Percentiles rank a stretch among this genome's conserved stretches.
phyloP scores from a whole-genome alignment of 2,888 invertebrate genomes.

The Clivina fossor region DNA sequence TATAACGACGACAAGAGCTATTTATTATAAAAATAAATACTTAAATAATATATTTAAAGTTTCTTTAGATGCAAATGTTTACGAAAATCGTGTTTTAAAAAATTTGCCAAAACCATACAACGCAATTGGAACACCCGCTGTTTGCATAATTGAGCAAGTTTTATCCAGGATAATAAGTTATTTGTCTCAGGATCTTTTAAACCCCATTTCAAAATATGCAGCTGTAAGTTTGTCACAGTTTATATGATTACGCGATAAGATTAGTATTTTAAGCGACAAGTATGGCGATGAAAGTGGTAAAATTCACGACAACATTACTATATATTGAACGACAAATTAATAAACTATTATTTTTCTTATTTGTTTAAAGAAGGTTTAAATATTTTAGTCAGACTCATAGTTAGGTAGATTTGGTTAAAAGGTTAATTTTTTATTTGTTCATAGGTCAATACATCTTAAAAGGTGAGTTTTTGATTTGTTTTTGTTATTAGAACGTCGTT shows the following conservation, averaged over 20 bases:
- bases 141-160: conserved; percentile 53
- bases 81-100: conserved; percentile 54
- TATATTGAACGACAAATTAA: too few relatives aligned
- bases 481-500: conserved; percentile 35
- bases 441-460: too few relatives aligned
- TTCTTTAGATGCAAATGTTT: conserved; percentile 43
- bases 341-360: too few relatives aligned
- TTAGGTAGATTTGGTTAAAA: too few relatives aligned
- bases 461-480: conserved; percentile 10
- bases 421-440: too few relatives aligned
- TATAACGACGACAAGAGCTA: conserved; percentile 58
- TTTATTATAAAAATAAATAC: conserved; percentile 49
- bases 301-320: too few relatives aligned
- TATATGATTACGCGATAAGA: conserved; percentile 2
- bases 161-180: conserved; percentile 60
- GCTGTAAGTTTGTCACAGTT: conserved; percentile 65
- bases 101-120: conserved; percentile 58
- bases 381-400: too few relatives aligned
- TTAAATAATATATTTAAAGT: conserved; percentile 43
- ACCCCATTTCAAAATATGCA: conserved; percentile 66
- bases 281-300: too few relatives aligned
- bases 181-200: conserved; percentile 58
- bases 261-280: conserved; percentile 27
- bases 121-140: conserved; percentile 45
- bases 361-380: too few relatives aligned